phyloP scores from a whole-genome alignment of 2,888 invertebrate species.

The Polymixis lichenea region DNA sequence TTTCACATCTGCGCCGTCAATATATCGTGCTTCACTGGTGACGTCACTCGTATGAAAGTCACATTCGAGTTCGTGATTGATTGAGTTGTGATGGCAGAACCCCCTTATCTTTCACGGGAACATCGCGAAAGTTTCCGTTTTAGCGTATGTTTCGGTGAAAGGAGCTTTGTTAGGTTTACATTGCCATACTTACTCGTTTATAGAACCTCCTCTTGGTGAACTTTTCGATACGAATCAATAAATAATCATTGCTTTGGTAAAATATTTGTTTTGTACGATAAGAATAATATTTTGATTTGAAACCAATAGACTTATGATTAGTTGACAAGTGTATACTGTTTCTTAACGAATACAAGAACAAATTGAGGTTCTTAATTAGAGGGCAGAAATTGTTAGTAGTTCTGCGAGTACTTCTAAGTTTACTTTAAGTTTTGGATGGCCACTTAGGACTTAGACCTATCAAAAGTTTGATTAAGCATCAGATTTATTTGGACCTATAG shows the following conservation, averaged over 20 bases:
- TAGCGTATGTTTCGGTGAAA: slow-evolving; percentile 8
- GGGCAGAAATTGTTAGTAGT: slow-evolving; percentile 29
- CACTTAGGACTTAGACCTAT: slow-evolving; percentile 7
- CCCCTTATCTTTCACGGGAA: slow-evolving; percentile 46
- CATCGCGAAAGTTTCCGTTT: slow-evolving; percentile 28
- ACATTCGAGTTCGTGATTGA: slow-evolving; percentile 57
- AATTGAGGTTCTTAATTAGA: slow-evolving; percentile 17
- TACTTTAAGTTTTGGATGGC: slow-evolving; percentile 22
- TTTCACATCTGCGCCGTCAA: slow-evolving; percentile 53
- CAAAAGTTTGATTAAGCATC: slow-evolving; percentile 34
- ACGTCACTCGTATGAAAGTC: slow-evolving; percentile 46
- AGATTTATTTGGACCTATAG: slow-evolving; percentile 1
- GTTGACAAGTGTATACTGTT: background rate
- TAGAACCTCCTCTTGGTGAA: background rate
- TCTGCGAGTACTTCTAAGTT: slow-evolving; percentile 16
- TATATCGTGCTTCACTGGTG: slow-evolving; percentile 25
- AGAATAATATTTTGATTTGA: background rate
- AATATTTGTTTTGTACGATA: background rate
- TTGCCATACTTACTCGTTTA: background rate
- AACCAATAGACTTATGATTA: background rate
- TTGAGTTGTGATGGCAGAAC: slow-evolving; percentile 56
- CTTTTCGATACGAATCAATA: background rate
- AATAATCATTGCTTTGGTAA: background rate
- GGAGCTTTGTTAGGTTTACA: background rate
- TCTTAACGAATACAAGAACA: background rate